Conservation (phyloP, 2,113 vertebrate species). For the Hippocampus zosterae region DNA sequence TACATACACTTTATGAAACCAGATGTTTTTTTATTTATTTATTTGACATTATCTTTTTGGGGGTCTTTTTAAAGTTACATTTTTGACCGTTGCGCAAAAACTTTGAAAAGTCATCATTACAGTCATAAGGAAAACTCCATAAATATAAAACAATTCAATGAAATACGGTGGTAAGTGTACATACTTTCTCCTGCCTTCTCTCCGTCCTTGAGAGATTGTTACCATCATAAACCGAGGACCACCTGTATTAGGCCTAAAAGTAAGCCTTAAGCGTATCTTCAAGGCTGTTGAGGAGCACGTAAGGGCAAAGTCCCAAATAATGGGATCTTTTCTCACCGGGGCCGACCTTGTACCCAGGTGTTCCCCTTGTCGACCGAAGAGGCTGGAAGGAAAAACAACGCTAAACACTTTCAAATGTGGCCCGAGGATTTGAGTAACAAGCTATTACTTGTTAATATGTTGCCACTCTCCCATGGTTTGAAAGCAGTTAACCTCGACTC, state of each 20-base stretch:
- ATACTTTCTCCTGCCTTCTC: no score
- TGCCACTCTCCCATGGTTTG: slow-evolving; percentile 62
- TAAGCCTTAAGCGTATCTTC: slow-evolving; percentile 33
- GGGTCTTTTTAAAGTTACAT: no score
- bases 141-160: no score
- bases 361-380: slow-evolving; percentile 30
- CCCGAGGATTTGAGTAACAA: slow-evolving; percentile 60
- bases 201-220: no score
- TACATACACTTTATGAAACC: no score
- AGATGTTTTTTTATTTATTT: no score
- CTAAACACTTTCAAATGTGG: slow-evolving; percentile 75
- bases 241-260: neutral
- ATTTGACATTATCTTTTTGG: no score
- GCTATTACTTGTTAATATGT: slow-evolving; percentile 71
- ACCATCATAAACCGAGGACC: neutral
- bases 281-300: slow-evolving; percentile 5
- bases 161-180: no score
- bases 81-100: no score
- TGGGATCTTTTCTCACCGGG: slow-evolving; percentile 33
- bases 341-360: slow-evolving; percentile 59
- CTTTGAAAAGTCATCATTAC: no score
- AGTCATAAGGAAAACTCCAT: no score
- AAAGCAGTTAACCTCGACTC: slow-evolving; percentile 64
- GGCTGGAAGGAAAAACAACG: slow-evolving; percentile 53
- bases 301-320: slow-evolving; percentile 27